Evolutionary conservation across 2,797 vertebrate genomes (phyloP).

Genomic region (Lepidocolaptes lacrymiger): DNA sequence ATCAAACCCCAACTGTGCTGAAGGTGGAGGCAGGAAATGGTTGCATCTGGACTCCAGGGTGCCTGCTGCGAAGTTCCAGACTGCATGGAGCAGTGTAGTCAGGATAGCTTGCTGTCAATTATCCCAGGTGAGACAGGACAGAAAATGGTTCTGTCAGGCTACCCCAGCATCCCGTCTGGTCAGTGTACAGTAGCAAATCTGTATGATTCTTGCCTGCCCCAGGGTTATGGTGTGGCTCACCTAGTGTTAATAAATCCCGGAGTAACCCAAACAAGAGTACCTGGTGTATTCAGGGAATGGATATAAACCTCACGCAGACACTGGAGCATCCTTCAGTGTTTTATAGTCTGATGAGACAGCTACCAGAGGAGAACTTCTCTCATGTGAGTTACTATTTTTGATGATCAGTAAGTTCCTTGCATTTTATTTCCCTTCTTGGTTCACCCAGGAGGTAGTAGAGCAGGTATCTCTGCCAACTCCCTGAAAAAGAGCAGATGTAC

Average conservation of each 20-base stretch:
- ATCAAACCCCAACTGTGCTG: fast-evolving
- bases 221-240: background rate
- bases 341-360: background rate
- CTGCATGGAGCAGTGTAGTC: background rate
- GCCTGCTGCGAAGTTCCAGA: background rate
- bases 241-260: background rate
- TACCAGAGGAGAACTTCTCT: background rate
- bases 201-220: background rate
- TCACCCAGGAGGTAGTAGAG: background rate
- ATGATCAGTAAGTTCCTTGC: background rate
- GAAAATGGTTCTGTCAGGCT: background rate
- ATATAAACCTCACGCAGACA: background rate
- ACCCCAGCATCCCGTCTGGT: fast-evolving
- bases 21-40: background rate
- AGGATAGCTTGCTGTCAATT: background rate
- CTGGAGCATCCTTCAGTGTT: background rate
- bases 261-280: background rate
- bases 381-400: background rate
- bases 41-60: background rate
- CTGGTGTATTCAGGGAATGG: background rate
- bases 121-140: background rate
- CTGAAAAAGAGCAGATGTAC: background rate
- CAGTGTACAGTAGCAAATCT: background rate
- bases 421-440: constrained; percentile 27
- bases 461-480: background rate